Conservation (phyloP, 2,888 invertebrate genomes). For the Drosophila meridionalis region DNA sequence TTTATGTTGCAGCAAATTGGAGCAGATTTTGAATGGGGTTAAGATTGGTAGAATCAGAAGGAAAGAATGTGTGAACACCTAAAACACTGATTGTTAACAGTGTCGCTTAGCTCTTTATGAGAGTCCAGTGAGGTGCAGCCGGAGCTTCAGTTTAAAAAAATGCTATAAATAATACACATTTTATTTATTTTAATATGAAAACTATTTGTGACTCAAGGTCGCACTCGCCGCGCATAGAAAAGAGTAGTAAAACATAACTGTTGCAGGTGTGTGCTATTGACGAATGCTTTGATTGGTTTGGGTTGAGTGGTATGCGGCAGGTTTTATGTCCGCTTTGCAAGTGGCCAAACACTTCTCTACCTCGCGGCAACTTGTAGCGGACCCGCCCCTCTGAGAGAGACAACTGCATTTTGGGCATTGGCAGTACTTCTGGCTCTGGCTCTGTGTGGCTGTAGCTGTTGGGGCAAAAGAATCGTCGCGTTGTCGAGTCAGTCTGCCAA, state of each 20-base stretch:
- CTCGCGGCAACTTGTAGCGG: slow-evolving; percentile 30
- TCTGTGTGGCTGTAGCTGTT: background rate
- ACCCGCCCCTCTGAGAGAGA: slow-evolving; percentile 62
- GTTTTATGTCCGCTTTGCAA: slow-evolving; percentile 25
- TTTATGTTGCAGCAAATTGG: slow-evolving; percentile 67
- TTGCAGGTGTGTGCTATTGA: slow-evolving; percentile 71
- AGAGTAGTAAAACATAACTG: slow-evolving; percentile 23
- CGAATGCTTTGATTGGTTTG: slow-evolving; percentile 71
- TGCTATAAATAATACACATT: too few species aligned
- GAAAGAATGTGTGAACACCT: slow-evolving; percentile 43
- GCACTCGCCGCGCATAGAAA: slow-evolving; percentile 1
- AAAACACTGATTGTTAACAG: slow-evolving; percentile 14
- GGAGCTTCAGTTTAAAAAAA: background rate
- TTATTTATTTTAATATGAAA: background rate
- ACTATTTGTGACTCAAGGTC: slow-evolving; percentile 58
- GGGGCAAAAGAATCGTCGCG: slow-evolving; percentile 38
- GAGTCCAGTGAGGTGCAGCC: background rate
- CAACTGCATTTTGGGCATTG: slow-evolving; percentile 66
- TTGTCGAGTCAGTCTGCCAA: slow-evolving; percentile 50
- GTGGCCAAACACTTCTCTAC: slow-evolving; percentile 5
- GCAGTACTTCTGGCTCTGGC: background rate
- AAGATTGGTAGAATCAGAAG: slow-evolving; percentile 41
- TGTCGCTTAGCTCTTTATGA: background rate
- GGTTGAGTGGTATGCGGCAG: slow-evolving; percentile 67
- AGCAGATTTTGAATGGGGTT: slow-evolving; percentile 35